Evolutionary conservation across 2,888 invertebrate species (phyloP), one percentile per base, ranked within the genome.

Genomic region (Drosophila diplacantha): DNA sequence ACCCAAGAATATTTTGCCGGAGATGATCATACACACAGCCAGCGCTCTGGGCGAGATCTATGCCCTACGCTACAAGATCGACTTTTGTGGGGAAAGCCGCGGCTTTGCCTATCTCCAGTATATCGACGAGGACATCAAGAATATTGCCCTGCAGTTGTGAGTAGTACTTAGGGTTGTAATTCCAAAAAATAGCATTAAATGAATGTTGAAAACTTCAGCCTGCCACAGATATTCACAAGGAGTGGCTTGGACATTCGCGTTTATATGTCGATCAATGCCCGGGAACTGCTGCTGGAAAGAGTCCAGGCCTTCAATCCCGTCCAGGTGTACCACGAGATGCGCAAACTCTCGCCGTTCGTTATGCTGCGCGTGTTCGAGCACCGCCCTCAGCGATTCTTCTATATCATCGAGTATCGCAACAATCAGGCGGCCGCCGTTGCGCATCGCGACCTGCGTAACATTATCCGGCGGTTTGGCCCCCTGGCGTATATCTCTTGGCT

Each of bases 31-130:
- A 31, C 31, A 60, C 4, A 54, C 85, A 24, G 84, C 81, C 7
- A 29, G 71, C 0, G 9, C 73, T 4, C 31, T 87, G 46, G 87
- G 85, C 0, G 81, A 85, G 11, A 39, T 87, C 1, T 87, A 80
- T 39, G 43, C 71, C 29, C 49, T 87, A 7, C 83, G 87, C 1
- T 86, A 78, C 35, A 87, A 86, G 62, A 73, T 87, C 0, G 74
- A 83, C 44, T 83, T 71, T 32, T 57, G 74, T 0, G 83, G 84
- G 1, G 12, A 34, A 0, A 75, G 81, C 2, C 83, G 87, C 2
- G 85, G 85, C 3, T 85, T 72, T 46, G 87, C 87, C 14, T 87
- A 82, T 37, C 51, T 87, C 52, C 87, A 87, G 53, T 87, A 84
- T 24, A 39, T 81, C 2, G 69, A 85, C 41, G 58, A 63, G 3